These are phyloP conservation scores for Trachymyrmex septentrionalis DNA, from an alignment of 1,140 invertebrate genomes.

Conservation along the genomic window DNA sequence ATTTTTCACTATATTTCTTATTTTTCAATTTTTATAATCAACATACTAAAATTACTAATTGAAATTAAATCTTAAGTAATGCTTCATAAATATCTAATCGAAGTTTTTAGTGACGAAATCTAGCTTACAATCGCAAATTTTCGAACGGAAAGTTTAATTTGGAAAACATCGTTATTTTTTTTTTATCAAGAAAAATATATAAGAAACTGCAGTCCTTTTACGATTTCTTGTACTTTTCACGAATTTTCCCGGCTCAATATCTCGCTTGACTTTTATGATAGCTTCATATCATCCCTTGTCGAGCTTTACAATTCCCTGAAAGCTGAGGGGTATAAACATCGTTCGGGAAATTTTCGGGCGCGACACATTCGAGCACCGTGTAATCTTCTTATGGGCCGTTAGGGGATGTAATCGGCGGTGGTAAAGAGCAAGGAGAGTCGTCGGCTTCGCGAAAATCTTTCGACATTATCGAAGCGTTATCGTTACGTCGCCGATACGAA, in stretches of 20 bases:
- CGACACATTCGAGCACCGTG: conserved; percentile 42
- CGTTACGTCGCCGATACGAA: conserved; percentile 39
- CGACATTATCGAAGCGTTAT: conserved; percentile 27
- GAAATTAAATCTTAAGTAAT: not conserved
- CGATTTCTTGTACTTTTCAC: conserved; percentile 27
- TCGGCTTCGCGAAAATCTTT: conserved; percentile 30
- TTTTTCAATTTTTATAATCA: too few relatives aligned
- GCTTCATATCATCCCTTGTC: conserved; percentile 33
- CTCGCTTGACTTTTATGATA: conserved; percentile 42
- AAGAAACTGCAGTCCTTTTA: conserved; percentile 39
- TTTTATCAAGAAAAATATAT: not conserved
- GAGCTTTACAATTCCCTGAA: conserved; percentile 34
- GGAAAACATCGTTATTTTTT: not conserved
- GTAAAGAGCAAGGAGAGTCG: not conserved
- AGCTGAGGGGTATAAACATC: not conserved
- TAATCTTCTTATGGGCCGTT: conserved; percentile 48
- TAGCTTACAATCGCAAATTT: not conserved
- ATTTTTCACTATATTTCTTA: too few relatives aligned
- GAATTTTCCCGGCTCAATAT: conserved; percentile 41
- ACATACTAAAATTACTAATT: too few relatives aligned
- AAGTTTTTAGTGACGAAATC: not conserved
- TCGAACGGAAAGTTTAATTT: not conserved
- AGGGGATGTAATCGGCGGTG: conserved; percentile 32
- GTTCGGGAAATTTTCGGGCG: conserved; percentile 30
- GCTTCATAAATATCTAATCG: not conserved